Conservation (phyloP, 1,140 invertebrate species). For the Drosophila mayri region DNA sequence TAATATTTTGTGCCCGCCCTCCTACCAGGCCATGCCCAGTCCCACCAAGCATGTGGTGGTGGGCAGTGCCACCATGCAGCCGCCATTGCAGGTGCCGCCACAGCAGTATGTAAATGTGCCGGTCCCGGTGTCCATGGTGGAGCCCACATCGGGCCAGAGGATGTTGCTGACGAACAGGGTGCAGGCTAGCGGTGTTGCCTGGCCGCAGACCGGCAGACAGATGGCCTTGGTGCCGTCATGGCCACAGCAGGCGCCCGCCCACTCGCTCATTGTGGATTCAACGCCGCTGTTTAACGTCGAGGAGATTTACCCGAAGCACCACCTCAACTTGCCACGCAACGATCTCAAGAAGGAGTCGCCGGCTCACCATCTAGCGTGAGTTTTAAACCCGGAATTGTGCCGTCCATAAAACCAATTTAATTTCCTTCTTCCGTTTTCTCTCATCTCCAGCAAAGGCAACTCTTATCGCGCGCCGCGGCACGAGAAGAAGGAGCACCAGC, state of each 20-base stretch:
- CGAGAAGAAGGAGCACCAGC: conserved; percentile 95
- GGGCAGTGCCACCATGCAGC: conserved; percentile 89
- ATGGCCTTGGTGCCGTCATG: conserved; percentile 95
- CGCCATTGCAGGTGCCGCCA: conserved; percentile 87
- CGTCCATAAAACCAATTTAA: not conserved
- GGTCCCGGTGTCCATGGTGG: conserved; percentile 95
- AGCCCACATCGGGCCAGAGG: conserved; percentile 88
- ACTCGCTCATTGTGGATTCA: conserved; percentile 93
- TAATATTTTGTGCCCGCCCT: conserved; percentile 94
- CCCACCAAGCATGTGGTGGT: conserved; percentile 96
- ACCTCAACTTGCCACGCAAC: conserved; percentile 84
- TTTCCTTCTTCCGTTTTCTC: not conserved
- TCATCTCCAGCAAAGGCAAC: conserved; percentile 74
- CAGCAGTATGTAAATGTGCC: conserved; percentile 92
- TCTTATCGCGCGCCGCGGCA: conserved; percentile 86
- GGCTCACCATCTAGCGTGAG: conserved; percentile 84
- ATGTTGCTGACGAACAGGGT: conserved; percentile 91
- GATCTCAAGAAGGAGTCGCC: conserved; percentile 85
- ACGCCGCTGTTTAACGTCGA: conserved; percentile 89
- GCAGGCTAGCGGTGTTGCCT: conserved; percentile 89
- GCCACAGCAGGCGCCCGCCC: conserved; percentile 92
- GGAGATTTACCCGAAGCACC: conserved; percentile 85
- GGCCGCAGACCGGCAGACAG: conserved; percentile 91
- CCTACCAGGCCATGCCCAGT: conserved; percentile 93
- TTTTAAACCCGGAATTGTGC: conserved; percentile 1